Conservation (phyloP, 2,113 vertebrate genomes). For the Oreochromis aureus region DNA sequence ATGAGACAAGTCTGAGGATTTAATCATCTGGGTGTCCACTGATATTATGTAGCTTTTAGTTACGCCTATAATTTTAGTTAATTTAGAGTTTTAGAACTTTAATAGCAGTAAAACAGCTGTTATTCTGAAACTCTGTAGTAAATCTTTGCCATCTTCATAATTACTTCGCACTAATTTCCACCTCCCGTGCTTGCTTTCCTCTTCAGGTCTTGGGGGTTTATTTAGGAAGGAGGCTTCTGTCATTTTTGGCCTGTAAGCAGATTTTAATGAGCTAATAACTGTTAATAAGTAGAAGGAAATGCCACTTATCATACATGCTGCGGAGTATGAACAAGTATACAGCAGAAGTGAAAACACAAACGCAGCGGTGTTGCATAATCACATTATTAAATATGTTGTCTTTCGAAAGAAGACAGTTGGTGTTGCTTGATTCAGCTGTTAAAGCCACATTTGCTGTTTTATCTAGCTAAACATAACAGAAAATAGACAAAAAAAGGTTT, state of each 20-base stretch:
- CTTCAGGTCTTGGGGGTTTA: constrained; percentile 8
- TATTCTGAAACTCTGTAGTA: neutral
- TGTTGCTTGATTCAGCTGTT: constrained; percentile 5
- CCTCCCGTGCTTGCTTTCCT: neutral
- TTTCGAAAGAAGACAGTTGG: neutral
- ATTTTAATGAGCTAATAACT: constrained; percentile 36
- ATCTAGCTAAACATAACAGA: neutral
- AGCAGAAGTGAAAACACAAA: neutral
- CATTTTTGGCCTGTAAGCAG: neutral
- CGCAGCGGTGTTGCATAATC: constrained; percentile 22
- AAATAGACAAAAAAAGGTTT: neutral
- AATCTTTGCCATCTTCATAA: constrained; percentile 8
- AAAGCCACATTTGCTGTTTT: neutral
- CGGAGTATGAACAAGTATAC: neutral
- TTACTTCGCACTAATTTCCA: neutral
- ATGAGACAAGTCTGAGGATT: neutral
- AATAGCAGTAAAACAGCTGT: neutral
- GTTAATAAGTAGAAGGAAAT: constrained; percentile 14
- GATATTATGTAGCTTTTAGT: neutral
- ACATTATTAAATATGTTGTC: neutral
- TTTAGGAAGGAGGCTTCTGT: constrained; percentile 1
- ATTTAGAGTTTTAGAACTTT: neutral
- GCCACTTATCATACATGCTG: neutral
- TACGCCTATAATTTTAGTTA: neutral
- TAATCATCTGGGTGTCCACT: neutral